phyloP scores from a whole-genome alignment of 1,140 invertebrate species.

The Centruroides vittatus region DNA sequence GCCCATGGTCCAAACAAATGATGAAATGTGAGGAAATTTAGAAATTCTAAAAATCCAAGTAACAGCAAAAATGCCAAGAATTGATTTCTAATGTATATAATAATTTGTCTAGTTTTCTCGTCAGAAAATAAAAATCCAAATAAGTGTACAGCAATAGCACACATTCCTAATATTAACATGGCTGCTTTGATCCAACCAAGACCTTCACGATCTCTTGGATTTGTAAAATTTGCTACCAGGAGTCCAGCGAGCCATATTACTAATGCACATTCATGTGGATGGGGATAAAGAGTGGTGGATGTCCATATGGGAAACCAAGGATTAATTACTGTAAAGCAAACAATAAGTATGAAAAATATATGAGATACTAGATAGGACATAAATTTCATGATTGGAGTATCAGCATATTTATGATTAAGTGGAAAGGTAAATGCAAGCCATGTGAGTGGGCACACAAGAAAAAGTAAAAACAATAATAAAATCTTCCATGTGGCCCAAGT shows the following conservation, averaged over 20 bases:
- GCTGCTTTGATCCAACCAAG: slow-evolving; percentile 76
- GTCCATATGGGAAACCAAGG: slow-evolving; percentile 44
- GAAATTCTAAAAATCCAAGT: slow-evolving; percentile 90
- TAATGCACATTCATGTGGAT: slow-evolving; percentile 95
- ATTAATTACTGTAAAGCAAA: slow-evolving; percentile 76
- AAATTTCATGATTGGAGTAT: slow-evolving; percentile 90
- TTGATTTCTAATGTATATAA: slow-evolving; percentile 86
- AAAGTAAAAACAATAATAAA: slow-evolving; percentile 75
- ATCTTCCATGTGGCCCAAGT: slow-evolving; percentile 93
- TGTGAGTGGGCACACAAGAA: slow-evolving; percentile 84
- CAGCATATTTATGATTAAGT: slow-evolving; percentile 81
- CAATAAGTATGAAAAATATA: slow-evolving; percentile 87
- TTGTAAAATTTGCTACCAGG: slow-evolving; percentile 87
- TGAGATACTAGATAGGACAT: slow-evolving; percentile 99
- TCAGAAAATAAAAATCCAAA: slow-evolving; percentile 35
- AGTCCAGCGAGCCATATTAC: slow-evolving; percentile 91
- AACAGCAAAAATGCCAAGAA: slow-evolving; percentile 87
- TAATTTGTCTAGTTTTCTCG: slow-evolving; percentile 8
- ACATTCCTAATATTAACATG: slow-evolving; percentile 79
- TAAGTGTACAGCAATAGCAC: slow-evolving; percentile 75
- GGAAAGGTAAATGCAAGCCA: slow-evolving; percentile 95
- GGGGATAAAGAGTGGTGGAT: slow-evolving; percentile 36
- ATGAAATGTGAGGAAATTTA: slow-evolving; percentile 95
- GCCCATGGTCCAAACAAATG: slow-evolving; percentile 97
- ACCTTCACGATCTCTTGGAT: slow-evolving; percentile 87